Evolutionary conservation across 2,888 invertebrate genomes (phyloP).

Genomic region (Euclidia mi): DNA sequence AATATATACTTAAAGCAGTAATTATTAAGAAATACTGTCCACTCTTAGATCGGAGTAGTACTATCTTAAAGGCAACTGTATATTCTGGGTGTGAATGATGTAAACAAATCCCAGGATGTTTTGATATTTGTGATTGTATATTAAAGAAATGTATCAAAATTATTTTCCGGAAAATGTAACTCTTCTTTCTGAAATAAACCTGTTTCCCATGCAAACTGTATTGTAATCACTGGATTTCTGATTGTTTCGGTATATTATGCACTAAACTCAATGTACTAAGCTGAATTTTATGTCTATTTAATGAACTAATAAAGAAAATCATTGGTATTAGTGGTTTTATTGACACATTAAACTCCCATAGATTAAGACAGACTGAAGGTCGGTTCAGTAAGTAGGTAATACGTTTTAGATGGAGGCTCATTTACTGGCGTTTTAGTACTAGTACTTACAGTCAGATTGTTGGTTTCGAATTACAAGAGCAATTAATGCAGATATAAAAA

Average conservation of each 20-base stretch:
- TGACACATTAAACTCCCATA: slow-evolving; percentile 7
- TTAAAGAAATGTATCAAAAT: background rate
- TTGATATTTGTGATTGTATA: slow-evolving; percentile 11
- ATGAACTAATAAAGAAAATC: slow-evolving; percentile 45
- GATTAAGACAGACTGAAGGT: background rate
- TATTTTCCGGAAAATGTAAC: slow-evolving; percentile 7
- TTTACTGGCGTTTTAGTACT: background rate
- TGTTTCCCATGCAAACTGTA: slow-evolving; percentile 18
- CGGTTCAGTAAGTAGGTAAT: background rate
- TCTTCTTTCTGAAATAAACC: background rate
- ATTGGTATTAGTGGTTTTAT: slow-evolving; percentile 41
- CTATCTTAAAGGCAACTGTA: slow-evolving; percentile 24
- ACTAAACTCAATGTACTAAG: slow-evolving; percentile 29
- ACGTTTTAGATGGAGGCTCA: background rate
- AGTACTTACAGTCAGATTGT: no score
- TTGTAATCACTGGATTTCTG: slow-evolving; percentile 12
- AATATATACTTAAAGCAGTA: slow-evolving; percentile 9
- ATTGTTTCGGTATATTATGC: slow-evolving; percentile 20
- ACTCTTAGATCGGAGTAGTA: slow-evolving; percentile 38
- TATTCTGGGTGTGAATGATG: slow-evolving; percentile 33
- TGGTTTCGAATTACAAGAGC: no score
- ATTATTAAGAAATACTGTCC: slow-evolving; percentile 31
- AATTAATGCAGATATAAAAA: no score
- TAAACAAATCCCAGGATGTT: background rate
- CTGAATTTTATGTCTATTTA: slow-evolving; percentile 41